These are phyloP conservation scores for Pegoplata infirma DNA, from an alignment of 2,888 invertebrate genomes.

Conservation along the genomic window DNA sequence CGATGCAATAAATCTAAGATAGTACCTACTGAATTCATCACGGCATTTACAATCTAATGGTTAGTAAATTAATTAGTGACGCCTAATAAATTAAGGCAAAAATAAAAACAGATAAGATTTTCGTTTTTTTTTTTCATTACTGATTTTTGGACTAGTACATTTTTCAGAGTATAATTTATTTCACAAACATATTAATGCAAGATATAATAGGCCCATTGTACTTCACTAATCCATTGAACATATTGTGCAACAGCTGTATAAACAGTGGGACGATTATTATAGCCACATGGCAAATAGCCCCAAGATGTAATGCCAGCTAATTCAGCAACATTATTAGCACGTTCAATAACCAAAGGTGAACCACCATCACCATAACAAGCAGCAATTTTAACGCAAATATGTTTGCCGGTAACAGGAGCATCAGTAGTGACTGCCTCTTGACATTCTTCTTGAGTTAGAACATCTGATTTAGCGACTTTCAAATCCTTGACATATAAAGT, in stretches of 20 bases:
- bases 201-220: constrained; percentile 69
- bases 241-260: constrained; percentile 67
- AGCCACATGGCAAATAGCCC: constrained; percentile 72
- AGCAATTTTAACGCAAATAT: constrained; percentile 68
- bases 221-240: constrained; percentile 69
- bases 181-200: constrained; percentile 64
- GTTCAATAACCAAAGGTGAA: constrained; percentile 70
- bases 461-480: constrained; percentile 66
- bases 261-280: constrained; percentile 68
- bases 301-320: constrained; percentile 70
- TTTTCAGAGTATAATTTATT: too few species aligned
- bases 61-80: constrained; percentile 35
- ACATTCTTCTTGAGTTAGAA: constrained; percentile 65
- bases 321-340: constrained; percentile 65
- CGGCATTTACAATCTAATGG: not conserved
- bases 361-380: constrained; percentile 73
- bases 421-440: constrained; percentile 64
- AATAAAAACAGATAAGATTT: constrained; percentile 33
- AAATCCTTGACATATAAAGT: constrained; percentile 67
- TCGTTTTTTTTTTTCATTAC: too few species aligned
- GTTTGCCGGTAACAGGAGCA: constrained; percentile 66
- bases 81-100: constrained; percentile 4
- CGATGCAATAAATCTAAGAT: constrained; percentile 18
- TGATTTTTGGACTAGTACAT: too few species aligned
- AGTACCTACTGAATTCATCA: constrained; percentile 1